Evolutionary conservation across 2,888 invertebrate genomes (phyloP).

Genomic region (Chymomyza amoena): DNA sequence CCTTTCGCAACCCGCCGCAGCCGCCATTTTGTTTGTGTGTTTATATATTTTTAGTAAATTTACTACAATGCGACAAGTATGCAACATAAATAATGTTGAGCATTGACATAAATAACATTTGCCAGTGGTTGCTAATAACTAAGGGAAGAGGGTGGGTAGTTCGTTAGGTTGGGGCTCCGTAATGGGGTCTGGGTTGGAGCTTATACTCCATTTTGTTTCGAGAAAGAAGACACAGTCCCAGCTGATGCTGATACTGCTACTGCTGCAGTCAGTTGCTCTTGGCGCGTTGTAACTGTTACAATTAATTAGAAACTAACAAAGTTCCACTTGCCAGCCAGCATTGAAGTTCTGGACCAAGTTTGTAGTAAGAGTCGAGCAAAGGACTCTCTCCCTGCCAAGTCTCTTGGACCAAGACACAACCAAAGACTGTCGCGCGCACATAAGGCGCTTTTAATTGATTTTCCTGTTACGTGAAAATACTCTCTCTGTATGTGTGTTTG

Average conservation of each 20-base stretch:
- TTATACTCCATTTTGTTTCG: not conserved
- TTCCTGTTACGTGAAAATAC: constrained; percentile 65
- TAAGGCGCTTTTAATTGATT: constrained; percentile 72
- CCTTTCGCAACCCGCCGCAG: not conserved
- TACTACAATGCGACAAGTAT: constrained; percentile 62
- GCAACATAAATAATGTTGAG: constrained; percentile 68
- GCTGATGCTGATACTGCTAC: constrained; percentile 37
- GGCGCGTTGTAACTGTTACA: constrained; percentile 61
- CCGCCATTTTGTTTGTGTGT: constrained; percentile 3
- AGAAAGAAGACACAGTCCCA: not conserved
- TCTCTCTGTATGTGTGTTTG: not conserved
- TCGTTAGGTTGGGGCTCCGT: not conserved
- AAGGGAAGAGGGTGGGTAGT: constrained; percentile 4
- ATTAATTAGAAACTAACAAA: constrained; percentile 72
- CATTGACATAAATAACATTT: constrained; percentile 67
- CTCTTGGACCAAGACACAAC: constrained; percentile 9
- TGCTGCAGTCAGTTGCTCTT: constrained; percentile 32
- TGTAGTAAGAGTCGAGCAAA: constrained; percentile 12
- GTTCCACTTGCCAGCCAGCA: constrained; percentile 66
- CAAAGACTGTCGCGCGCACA: constrained; percentile 66
- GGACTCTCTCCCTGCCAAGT: not conserved
- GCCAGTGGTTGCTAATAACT: constrained; percentile 28
- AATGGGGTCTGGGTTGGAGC: not conserved
- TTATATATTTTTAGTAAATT: constrained; percentile 50
- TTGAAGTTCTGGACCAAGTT: constrained; percentile 49